Conservation (phyloP, 2,888 invertebrate species). For the Brachyptera putata region DNA sequence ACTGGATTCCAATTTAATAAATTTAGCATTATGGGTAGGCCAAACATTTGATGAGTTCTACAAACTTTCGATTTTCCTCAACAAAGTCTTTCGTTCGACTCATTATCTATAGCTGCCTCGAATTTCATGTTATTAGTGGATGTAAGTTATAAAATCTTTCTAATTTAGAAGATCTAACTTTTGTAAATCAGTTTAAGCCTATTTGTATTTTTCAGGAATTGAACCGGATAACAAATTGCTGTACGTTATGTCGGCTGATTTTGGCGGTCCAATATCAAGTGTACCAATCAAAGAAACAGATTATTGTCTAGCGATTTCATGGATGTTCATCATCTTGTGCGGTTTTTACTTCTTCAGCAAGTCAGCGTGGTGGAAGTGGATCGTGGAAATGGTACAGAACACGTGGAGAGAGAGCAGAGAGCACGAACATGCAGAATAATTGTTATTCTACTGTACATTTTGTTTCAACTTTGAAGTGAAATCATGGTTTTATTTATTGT, state of each 20-base stretch:
- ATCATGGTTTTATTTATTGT: no score
- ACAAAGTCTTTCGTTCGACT: no score
- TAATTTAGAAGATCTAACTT: no score
- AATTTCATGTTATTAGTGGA: no score
- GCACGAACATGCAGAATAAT: conserved; percentile 68
- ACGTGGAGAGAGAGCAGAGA: conserved; percentile 87
- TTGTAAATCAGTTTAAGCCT: conserved; percentile 11
- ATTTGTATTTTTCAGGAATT: conserved; percentile 47
- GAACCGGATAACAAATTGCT: conserved; percentile 58
- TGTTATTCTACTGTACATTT: no score
- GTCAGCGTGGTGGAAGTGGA: conserved; percentile 71
- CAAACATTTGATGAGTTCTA: no score
- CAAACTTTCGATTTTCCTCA: no score
- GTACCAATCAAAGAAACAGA: conserved; percentile 73
- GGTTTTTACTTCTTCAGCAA: conserved; percentile 70
- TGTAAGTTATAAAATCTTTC: no score
- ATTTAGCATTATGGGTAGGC: no score
- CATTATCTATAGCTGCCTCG: no score
- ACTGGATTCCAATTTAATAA: no score
- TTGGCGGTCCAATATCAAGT: conserved; percentile 75
- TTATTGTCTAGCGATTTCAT: conserved; percentile 75
- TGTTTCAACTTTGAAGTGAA: no score
- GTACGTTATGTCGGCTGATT: conserved; percentile 66
- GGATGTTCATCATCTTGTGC: conserved; percentile 77
- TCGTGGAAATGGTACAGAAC: conserved; percentile 77